Evolutionary conservation across 2,797 vertebrate genomes (phyloP), one percentile per base, ranked within the genome.

Genomic region (Scolopax rusticola): DNA sequence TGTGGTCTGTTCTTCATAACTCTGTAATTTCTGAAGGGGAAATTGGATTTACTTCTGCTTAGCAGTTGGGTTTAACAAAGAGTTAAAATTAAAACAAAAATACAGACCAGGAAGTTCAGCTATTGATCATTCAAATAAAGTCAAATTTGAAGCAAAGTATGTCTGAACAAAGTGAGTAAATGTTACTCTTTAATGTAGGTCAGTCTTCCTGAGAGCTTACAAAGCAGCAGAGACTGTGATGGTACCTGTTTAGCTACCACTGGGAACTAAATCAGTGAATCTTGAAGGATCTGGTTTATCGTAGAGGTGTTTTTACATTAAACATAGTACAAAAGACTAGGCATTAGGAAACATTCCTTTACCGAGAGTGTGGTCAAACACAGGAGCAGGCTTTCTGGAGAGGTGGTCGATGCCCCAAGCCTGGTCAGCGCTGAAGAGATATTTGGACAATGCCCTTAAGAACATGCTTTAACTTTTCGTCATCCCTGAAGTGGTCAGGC

Each of bases 201-300:
- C 48, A 43, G 32, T 57, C 41, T 80, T 53, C 0, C 0, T 56
- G 73, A 54, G 40, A 14, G 12, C 0, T 0, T 32, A 14, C 28
- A 47, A 36, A 73, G 54, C 32, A 45, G 25, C 10, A 4, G 1
- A 25, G 32, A 16, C 33, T 28, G 12, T n/a, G 75, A 4, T 16
- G 36, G 20, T 69, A 65, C 69, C 57, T 81, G 28, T 43, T 67
- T 8, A 38, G 60, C 71, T 33, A 1, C 33, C 11, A 1, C 28
- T 60, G 40, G 54, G 59, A 3, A 28, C 51, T 32, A 7, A 4
- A 32, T 50, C 64, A 48, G 50, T n/a, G 50, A 38, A 6, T 65
- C 61, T 11, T 64, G 28, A 64, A 78, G 23, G 19, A 17, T 24
- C 47, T 33, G n/a, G 38, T 60, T 56, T 57, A 23, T 15, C 6